Base-by-base conservation (phyloP, 1,140 invertebrate species). In the Bombus waltoni region DNA sequence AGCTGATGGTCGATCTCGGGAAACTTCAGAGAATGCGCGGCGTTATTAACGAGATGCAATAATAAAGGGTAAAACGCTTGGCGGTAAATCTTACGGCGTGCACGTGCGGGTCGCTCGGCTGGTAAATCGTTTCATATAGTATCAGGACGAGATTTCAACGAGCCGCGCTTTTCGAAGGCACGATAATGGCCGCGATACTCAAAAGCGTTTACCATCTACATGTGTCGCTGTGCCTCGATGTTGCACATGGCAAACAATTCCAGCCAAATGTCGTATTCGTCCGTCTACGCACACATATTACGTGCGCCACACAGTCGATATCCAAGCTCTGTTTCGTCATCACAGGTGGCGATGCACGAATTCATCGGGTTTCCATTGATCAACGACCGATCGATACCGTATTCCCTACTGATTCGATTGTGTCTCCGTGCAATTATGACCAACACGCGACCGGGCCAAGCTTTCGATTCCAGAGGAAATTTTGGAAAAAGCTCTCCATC, bases 331-430 rank as follows among this genome's bases (percentile, higher is more conserved):
- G 84, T 82, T 81, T 68, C 79, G 84, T 74, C 79, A 86, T 82
- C 72, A 82, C 84, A 81, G 84, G 84, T 74, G 79, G 71, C 84
- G 84, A 86, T 85, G 81, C 71, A 81, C 57, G 78, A 81, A 85
- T 86, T 86, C 84, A 82, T 86, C 78, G 78, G 35, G 42, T 53
- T 68, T 35, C 78, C 79, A 86, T 86, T 86, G 84, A 86, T 86
- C 84, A 42, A 82, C 71, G 57, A 5, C 71, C 59, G 35, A 86
- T 86, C 84, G 84, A 86, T 82, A 82, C 68, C 13, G 68, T 40
- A 47, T 72, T 53, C 44, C 70, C 77, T 53, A n/a, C 11, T 57
- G 35, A 82, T 75, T 74, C 79, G 62, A 81, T 74, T 75, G 79
- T 80, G 71, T 70, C 71, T 42, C 38, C 71, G 79, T 15, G 84